Evolutionary conservation across 2,797 vertebrate species (phyloP), one percentile per base, ranked within the genome.

Genomic region (Mionectes olivaceus): DNA sequence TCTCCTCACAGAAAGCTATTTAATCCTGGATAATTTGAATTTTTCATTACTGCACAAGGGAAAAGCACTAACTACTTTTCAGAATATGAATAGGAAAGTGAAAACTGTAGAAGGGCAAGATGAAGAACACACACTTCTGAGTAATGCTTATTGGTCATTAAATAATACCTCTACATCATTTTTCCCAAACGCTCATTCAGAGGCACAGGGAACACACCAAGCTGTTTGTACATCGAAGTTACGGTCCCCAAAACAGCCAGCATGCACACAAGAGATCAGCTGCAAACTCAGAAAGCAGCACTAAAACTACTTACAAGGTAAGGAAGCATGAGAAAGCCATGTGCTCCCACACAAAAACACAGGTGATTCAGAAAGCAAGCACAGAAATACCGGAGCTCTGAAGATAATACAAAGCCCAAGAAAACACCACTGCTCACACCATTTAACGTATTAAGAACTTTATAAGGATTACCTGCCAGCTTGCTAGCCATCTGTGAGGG

Each of bases 241-340:
- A 68, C 13, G 53, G 43, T 47, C 37, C 24, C 28, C 32, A 55
- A 67, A 84, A 52, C 41, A 80, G 41, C 24, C 32, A 70, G 19
- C 44, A 59, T 18, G 55, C 10, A 52, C 10, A 25, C 11, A 32
- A 7, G 37, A 32, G 7, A 80, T 41, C 30, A 71, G 55, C 28
- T 80, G 41, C 39, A 75, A 77, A 93, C 67, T 87, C 53, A 87
- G 74, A 94, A 76, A 73, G 43, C 41, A 85, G 74, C 76, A 93
- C 53, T 74, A 74, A 46, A 85, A 60, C 32, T 19, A 71, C 19
- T 57, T 81, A 11, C 4, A 56, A 82, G 25, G n/a, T 19, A 74
- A 7, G 15, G 35, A 82, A 77, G 24, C 44, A 24, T 39, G 25
- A 79, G 21, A 83, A 75, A 82, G 41, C 3, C 35, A 52, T 5